phyloP scores from a whole-genome alignment of 1,140 invertebrate species.

The Micrasema minimum region DNA sequence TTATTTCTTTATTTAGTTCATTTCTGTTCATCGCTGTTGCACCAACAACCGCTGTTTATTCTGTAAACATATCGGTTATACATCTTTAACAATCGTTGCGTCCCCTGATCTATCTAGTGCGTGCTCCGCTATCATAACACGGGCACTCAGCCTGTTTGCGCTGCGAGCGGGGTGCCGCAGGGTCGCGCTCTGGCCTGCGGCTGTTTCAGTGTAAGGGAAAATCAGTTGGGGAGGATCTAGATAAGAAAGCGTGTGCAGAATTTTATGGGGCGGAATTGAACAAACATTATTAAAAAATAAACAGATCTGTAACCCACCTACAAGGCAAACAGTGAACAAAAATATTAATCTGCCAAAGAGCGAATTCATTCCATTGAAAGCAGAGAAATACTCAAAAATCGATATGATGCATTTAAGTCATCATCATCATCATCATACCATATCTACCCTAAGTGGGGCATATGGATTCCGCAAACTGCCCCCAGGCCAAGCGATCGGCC shows the following conservation, averaged over 20 bases:
- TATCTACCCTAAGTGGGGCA: no score
- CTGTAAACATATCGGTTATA: conserved; percentile 45
- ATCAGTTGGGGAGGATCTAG: neutral
- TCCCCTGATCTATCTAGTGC: conserved; percentile 21
- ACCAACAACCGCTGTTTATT: conserved; percentile 28
- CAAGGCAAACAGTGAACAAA: no score
- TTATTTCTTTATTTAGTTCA: no score
- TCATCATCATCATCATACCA: no score
- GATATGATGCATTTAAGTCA: no score
- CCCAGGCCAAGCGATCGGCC: no score
- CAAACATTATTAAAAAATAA: conserved; percentile 17
- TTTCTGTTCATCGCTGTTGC: neutral
- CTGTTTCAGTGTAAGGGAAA: neutral
- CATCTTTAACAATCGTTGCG: conserved; percentile 38
- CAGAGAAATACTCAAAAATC: no score
- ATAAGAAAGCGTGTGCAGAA: neutral
- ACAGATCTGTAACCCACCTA: no score
- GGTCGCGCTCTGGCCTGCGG: neutral
- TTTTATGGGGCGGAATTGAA: conserved; percentile 17
- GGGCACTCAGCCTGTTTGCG: no score
- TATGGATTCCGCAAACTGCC: no score
- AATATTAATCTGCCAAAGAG: no score
- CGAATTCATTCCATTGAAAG: no score
- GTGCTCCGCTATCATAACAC: conserved; percentile 44
- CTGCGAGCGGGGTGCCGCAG: neutral